Evolutionary conservation across 1,140 invertebrate genomes (phyloP), one percentile per base, ranked within the genome.

Genomic region (Hesperophylax magnus): DNA sequence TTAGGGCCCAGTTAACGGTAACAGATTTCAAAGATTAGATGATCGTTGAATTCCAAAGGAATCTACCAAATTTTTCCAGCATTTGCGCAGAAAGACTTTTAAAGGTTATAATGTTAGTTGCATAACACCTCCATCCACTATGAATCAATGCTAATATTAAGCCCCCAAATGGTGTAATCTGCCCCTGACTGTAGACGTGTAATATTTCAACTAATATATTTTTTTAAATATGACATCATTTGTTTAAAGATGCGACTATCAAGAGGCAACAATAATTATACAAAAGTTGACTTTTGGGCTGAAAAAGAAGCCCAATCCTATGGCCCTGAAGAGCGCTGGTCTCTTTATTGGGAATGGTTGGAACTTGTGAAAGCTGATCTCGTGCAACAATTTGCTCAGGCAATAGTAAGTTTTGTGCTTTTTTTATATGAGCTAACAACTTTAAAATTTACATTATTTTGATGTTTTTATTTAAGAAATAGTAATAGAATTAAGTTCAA

Each of bases 291-390:
- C 9, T 5, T 61, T 20, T 61, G 18, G 1, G 5, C 85, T 58
- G 85, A 83, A 8, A 61, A 14, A 22, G 24, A 18, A 24, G 58
- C 58, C 17, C 22, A 83, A 56, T 81, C 83, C 31, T 85, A 88
- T 63, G 80, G 84, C 79, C 65, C 86, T 14, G 75, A 86, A 34
- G 81, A 86, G 6, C 82, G 88, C 18, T 89, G 88, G 88, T 58
- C 76, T 18, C 80, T 89, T 15, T 90, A 90, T 81, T 86, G 85
- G 71, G 79, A 86, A 78, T 90, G 87, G 86, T 18, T 86, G 18
- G 84, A 87, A 9, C 80, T 82, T 15, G 22, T 31, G 9, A 20
- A 20, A 6, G 17, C 9, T 11, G 39, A 53, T 3, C 47, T 69
- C 6, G 3, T 39, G 9, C 3, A 15, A 2, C 17, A 77, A 31